Evolutionary conservation across 2,888 invertebrate species (phyloP), one percentile per base, ranked within the genome.

Genomic region (Polyommatus iphigenia): DNA sequence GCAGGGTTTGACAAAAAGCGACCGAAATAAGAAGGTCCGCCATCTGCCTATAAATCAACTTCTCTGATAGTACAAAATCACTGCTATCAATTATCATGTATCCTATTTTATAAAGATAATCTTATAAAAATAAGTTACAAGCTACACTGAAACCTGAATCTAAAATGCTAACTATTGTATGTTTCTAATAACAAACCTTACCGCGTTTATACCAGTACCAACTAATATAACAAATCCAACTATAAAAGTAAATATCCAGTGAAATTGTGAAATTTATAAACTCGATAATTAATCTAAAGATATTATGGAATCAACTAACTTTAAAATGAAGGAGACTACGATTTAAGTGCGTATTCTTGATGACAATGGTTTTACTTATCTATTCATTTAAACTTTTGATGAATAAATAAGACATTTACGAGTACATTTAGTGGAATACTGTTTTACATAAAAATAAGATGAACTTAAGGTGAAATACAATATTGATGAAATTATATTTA

Each of bases 391-490:
- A 13, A 62, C 3, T 62, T 62, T 24, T 13, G 13, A 24, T 62
- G 13, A 62, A 62, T 62, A 24, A 62, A 62, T 62, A 62, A 24
- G 24, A 62, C 62, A 24, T 62, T 24, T 20, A 62, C 62, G 20
- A 20, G 54, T 54, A 62, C 62, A 62, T 62, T 7, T 62, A 76
- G 67, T 67, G 76, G 76, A 76, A 76, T 76, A 76, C 67, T 76
- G 67, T 24, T 76, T 46, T 24, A 76, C 15, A 20, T 76, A 67
- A 67, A 18, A 15, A 20, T 76, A 76, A 18, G 36, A 29, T 46
- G 13, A 54, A 54, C 29, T 71, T 77, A 2, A 62, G 20, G 24
- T 24, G 24, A 62, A 62, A 62, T 10, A 20, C 20, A 13, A 62
- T 62, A 24, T 62, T 62, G 24, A 62, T 24, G 24, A 20, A 24